These are phyloP conservation scores for Dolichotis patagonum DNA, from an alignment of 2,113 vertebrate species.

Conservation along the genomic window DNA sequence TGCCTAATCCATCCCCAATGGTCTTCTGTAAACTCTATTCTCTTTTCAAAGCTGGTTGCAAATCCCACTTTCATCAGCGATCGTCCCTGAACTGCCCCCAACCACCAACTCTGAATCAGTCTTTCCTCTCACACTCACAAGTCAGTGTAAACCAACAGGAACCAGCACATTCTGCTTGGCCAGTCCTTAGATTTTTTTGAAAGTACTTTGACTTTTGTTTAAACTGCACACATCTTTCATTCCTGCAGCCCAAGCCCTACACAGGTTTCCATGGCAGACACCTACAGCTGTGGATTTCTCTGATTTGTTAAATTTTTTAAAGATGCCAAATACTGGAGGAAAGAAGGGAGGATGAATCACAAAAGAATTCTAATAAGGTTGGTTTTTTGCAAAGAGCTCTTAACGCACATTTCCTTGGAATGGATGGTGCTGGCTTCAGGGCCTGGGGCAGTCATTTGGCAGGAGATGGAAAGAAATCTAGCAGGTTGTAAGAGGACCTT, in stretches of 20 bases:
- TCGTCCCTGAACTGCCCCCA: background rate
- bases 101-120: background rate
- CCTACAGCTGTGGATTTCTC: background rate
- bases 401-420: background rate
- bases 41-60: slow-evolving; percentile 17
- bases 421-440: background rate
- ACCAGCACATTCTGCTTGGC: too few relatives aligned
- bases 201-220: slow-evolving; percentile 24
- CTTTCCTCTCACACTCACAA: background rate
- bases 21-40: background rate
- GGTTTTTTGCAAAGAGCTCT: background rate
- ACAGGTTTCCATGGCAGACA: background rate
- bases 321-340: background rate
- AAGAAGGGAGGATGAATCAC: background rate
- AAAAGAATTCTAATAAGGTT: background rate
- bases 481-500: background rate
- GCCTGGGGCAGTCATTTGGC: background rate
- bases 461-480: background rate
- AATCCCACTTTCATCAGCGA: background rate
- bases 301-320: background rate
- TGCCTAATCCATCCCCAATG: background rate
- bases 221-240: background rate
- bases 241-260: too few relatives aligned
- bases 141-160: background rate
- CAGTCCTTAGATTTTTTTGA: background rate